phyloP scores from a whole-genome alignment of 2,797 vertebrate species.

The Triplophysa yarkandensis region DNA sequence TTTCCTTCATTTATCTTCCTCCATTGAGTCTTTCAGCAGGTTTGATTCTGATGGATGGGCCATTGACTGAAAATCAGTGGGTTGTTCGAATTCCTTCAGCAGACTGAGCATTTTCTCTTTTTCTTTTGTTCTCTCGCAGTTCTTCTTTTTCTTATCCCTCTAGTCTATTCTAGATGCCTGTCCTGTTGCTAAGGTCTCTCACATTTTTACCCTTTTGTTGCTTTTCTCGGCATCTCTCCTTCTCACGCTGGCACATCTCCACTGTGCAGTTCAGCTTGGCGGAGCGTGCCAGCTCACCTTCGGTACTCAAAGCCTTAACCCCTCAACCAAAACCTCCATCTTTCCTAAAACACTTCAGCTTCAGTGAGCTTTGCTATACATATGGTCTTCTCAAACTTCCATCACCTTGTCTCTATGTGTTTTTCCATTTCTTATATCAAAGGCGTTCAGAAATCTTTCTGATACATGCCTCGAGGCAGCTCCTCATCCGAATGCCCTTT shows the following conservation, averaged over 20 bases:
- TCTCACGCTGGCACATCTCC: constrained; percentile 25
- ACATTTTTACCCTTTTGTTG: background rate
- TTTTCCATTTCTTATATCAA: constrained; percentile 23
- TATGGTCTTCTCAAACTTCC: constrained; percentile 21
- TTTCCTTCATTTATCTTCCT: background rate
- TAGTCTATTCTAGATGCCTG: constrained; percentile 25
- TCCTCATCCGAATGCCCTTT: constrained; percentile 16
- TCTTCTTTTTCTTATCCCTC: constrained; percentile 44
- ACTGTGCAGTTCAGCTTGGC: constrained; percentile 44
- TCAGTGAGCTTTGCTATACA: background rate
- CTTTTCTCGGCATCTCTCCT: constrained; percentile 5
- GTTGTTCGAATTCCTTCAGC: constrained; percentile 54
- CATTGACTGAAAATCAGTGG: constrained; percentile 58
- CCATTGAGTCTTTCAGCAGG: background rate
- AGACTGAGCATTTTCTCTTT: constrained; percentile 50
- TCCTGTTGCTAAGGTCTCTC: constrained; percentile 25
- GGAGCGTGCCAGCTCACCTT: constrained; percentile 41
- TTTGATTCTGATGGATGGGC: constrained; percentile 57
- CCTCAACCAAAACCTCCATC: constrained; percentile 25
- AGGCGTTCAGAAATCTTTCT: background rate
- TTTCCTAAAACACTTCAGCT: constrained; percentile 36
- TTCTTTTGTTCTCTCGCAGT: constrained; percentile 36
- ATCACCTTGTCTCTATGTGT: constrained; percentile 16
- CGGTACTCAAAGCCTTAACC: constrained; percentile 9
- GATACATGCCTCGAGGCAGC: constrained; percentile 19